Evolutionary conservation across 1,140 invertebrate genomes (phyloP).

Genomic region (Danaus plexippus): DNA sequence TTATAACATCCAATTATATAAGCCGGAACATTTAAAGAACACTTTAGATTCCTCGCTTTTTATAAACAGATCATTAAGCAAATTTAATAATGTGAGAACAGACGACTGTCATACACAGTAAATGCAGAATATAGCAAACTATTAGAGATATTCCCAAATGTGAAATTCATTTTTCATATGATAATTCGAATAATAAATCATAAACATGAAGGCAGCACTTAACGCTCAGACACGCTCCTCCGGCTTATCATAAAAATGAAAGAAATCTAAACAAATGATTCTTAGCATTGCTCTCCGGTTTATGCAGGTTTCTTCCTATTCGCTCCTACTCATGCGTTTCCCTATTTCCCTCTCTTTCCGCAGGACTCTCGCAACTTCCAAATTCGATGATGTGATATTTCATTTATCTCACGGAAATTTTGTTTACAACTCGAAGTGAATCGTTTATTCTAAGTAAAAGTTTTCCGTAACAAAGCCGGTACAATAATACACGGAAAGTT

Average conservation of each 20-base stretch:
- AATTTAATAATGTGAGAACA: no score
- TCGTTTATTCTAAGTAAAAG: constrained; percentile 9
- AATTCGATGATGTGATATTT: constrained; percentile 16
- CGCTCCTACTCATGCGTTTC: constrained; percentile 4
- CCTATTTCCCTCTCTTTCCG: constrained; percentile 11
- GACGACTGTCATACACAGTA: no score
- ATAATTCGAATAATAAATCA: constrained; percentile 19
- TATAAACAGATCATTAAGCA: no score
- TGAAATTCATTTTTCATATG: constrained; percentile 12
- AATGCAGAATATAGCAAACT: not conserved
- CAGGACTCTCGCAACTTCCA: constrained; percentile 15
- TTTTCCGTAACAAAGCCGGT: not conserved
- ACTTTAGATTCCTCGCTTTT: no score
- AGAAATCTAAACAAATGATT: constrained; percentile 23
- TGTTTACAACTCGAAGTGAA: constrained; percentile 13
- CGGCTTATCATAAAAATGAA: constrained; percentile 23
- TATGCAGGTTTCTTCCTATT: constrained; percentile 11
- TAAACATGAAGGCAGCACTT: constrained; percentile 21
- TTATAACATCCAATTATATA: no score
- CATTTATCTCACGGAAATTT: constrained; percentile 16
- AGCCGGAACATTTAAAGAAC: no score
- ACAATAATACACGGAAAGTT: no score
- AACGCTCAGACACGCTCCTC: constrained; percentile 13
- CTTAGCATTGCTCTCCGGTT: constrained; percentile 10
- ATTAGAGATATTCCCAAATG: constrained; percentile 11